Percentiles rank a stretch among this genome's conserved stretches.
phyloP scores from a whole-genome alignment of 2,113 vertebrate genomes.

The Sapayoa aenigma region DNA sequence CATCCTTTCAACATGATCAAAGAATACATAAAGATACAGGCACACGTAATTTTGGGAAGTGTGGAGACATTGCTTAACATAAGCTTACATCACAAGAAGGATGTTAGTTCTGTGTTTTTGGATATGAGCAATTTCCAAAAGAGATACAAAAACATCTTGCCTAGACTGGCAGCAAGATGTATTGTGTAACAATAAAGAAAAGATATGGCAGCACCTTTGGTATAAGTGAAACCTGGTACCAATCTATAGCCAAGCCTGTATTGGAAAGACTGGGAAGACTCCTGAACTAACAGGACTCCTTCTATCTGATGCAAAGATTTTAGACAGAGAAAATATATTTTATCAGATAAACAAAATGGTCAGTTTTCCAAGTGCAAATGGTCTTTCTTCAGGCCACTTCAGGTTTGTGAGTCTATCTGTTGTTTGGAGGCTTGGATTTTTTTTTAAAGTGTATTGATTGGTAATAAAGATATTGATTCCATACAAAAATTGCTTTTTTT shows the following conservation, averaged over 20 bases:
- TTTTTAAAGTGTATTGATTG: not conserved
- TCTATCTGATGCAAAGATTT: not conserved
- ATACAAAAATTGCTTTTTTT: not conserved
- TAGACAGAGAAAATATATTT: not conserved
- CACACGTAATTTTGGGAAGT: constrained; percentile 37
- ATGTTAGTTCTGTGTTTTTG: constrained; percentile 1
- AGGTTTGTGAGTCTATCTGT: not conserved
- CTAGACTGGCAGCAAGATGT: not conserved
- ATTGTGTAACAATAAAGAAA: not conserved
- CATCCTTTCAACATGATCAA: constrained; percentile 64
- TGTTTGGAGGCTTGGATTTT: not conserved
- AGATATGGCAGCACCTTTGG: not conserved
- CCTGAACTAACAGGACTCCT: not conserved
- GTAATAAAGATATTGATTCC: not conserved
- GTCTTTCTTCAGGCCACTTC: not conserved
- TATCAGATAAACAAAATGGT: not conserved
- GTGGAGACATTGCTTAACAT: constrained; percentile 51
- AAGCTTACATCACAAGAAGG: constrained; percentile 57
- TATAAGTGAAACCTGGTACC: not conserved
- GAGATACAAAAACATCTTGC: not conserved
- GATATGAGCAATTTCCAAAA: constrained; percentile 46
- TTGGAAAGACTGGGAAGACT: not conserved
- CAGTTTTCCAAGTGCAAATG: not conserved
- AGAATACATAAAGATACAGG: constrained; percentile 56
- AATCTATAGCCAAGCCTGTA: not conserved